These are phyloP conservation scores for Clanis bilineata DNA, from an alignment of 2,888 invertebrate genomes.

Conservation along the genomic window DNA sequence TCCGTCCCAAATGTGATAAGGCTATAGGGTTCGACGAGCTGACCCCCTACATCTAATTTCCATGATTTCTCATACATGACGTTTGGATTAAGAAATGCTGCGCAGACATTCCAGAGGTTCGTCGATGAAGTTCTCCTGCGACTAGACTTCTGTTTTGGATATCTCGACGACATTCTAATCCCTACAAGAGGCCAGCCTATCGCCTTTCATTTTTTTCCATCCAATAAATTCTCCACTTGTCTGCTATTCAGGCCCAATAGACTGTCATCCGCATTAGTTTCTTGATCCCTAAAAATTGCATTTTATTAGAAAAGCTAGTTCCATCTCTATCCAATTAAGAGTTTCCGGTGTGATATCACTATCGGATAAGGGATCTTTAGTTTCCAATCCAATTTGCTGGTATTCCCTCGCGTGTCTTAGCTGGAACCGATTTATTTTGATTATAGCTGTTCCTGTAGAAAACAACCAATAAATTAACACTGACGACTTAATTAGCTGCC, in stretches of 20 bases:
- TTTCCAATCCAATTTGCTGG: conserved; percentile 69
- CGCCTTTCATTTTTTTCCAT: too few species aligned
- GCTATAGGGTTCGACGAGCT: too few species aligned
- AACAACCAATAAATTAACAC: conserved; percentile 77
- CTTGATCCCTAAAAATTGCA: not conserved
- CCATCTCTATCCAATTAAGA: conserved; percentile 26
- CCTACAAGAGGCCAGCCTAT: too few species aligned
- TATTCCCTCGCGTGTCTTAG: conserved; percentile 73
- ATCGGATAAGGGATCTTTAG: conserved; percentile 54
- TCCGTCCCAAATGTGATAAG: too few species aligned
- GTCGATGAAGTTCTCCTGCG: too few species aligned
- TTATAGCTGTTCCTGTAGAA: conserved; percentile 69
- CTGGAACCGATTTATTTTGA: conserved; percentile 75
- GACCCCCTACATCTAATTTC: too few species aligned
- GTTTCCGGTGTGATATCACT: conserved; percentile 38
- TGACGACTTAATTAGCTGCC: conserved; percentile 74
- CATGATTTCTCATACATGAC: too few species aligned
- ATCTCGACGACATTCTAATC: too few species aligned
- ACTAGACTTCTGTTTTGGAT: too few species aligned
- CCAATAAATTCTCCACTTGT: not conserved
- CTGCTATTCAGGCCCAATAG: not conserved
- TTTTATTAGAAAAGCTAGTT: not conserved
- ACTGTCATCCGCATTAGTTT: not conserved
- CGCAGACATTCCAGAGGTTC: too few species aligned
- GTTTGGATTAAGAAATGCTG: too few species aligned